These are phyloP conservation scores for Myiotriccus ornatus DNA, from an alignment of 2,797 vertebrate genomes.

Conservation along the genomic window DNA sequence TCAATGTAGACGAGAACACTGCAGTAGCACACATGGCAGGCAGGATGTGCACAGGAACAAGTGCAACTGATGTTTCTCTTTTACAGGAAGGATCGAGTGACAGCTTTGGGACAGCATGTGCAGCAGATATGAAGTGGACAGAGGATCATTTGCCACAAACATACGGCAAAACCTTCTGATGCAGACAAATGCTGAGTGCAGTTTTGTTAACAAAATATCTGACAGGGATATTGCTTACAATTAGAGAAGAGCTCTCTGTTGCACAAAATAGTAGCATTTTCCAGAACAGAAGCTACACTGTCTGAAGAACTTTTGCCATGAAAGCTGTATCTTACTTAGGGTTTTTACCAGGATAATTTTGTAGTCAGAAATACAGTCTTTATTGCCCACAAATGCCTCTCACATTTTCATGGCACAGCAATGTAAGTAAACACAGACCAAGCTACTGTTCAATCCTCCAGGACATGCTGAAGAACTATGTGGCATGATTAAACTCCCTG, in stretches of 20 bases:
- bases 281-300: not conserved
- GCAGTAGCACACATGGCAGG: not conserved
- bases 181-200: not conserved
- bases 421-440: not conserved
- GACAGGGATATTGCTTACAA: not conserved
- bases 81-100: not conserved
- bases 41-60: not conserved
- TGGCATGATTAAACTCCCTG: slow-evolving; percentile 16
- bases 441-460: not conserved
- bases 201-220: not conserved
- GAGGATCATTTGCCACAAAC: not conserved
- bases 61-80: not conserved
- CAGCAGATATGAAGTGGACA: not conserved
- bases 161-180: not conserved
- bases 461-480: slow-evolving; percentile 3
- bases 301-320: not conserved
- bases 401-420: not conserved
- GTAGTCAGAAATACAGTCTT: slow-evolving; percentile 4
- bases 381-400: not conserved
- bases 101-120: not conserved
- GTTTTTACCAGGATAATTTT: slow-evolving; percentile 2
- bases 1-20: not conserved
- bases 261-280: not conserved
- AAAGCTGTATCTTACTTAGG: not conserved
- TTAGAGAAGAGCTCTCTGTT: not conserved